Evolutionary conservation across 2,797 vertebrate genomes (phyloP).

Genomic region (Catharus ustulatus): DNA sequence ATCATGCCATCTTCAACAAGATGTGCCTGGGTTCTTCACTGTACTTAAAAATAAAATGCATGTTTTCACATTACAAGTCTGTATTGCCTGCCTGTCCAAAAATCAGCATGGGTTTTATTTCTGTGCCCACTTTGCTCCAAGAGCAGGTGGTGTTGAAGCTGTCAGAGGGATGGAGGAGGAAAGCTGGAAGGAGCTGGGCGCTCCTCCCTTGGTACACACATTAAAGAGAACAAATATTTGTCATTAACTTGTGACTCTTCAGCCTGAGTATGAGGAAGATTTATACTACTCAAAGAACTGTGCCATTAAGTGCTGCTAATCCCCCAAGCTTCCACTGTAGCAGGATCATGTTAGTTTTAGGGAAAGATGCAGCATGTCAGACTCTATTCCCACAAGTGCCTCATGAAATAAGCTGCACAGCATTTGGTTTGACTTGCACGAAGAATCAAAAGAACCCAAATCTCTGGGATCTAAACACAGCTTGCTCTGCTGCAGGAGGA

Average conservation of each 20-base stretch:
- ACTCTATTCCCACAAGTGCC: neutral
- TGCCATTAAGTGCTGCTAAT: constrained; percentile 29
- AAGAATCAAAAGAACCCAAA: neutral
- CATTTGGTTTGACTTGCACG: neutral
- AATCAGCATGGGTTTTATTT: constrained; percentile 4
- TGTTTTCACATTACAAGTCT: neutral
- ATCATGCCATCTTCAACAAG: neutral
- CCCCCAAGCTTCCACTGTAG: neutral
- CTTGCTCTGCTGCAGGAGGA: neutral
- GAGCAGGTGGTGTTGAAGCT: constrained; percentile 10
- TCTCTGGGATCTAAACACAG: neutral
- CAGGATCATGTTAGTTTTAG: neutral
- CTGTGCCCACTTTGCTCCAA: neutral
- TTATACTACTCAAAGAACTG: neutral
- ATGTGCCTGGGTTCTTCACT: neutral
- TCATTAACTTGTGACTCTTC: constrained; percentile 48
- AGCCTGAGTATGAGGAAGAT: neutral
- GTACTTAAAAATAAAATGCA: neutral
- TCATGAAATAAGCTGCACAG: neutral
- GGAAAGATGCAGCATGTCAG: neutral
- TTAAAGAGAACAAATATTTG: constrained; percentile 61
- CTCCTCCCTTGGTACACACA: neutral
- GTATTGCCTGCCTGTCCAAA: neutral
- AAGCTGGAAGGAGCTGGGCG: neutral
- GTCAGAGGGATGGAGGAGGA: constrained; percentile 24